Evolutionary conservation across 1,140 invertebrate species (phyloP), one percentile per base, ranked within the genome.

Genomic region (Pteromalus puparum): DNA sequence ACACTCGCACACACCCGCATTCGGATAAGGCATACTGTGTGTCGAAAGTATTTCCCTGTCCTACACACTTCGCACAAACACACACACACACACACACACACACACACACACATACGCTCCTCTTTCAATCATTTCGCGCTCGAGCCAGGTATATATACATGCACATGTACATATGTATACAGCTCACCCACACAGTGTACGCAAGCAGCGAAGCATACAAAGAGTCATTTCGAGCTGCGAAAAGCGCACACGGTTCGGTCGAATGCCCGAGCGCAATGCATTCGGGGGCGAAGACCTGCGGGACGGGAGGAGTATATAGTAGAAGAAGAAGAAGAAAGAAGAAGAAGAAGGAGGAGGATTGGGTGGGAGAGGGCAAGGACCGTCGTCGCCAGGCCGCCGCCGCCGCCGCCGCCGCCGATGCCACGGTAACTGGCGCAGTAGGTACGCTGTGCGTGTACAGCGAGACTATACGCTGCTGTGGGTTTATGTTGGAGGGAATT

Each of bases 371-470:
- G 83, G 79, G 81, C 82, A 81, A 84, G 82, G 38, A 81, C 61
- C 81, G 81, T 74, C n/a, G 81, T 38, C 53, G 81, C 46, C 18
- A n/a, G n/a, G 12, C 48, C 4, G 61, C 30, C 81, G 81, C 61
- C 24, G 38, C 18, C 73, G 12, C 48, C 4, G 61, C 30, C 81
- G 81, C 61, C 24, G 38, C 18, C 73, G 38, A 28, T 46, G 78
- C 75, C 78, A 38, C 81, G 82, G 85, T 89, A 90, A 88, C 89
- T 91, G 84, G 88, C 87, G 86, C 88, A 90, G 88, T 89, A 88
- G 88, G 89, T 89, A 90, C 87, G 85, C 81, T 82, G 84, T 75
- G 87, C 6, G 76, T n/a, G 88, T 88, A 21, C 24, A 88, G 13
- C 2, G 48, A 12, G 18, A 53, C 38, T 42, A n/a, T n/a, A n/a